Percentiles rank a stretch among this genome's conserved stretches.
Conservation (phyloP, 2,113 vertebrate genomes). For the Gambusia holbrooki region DNA sequence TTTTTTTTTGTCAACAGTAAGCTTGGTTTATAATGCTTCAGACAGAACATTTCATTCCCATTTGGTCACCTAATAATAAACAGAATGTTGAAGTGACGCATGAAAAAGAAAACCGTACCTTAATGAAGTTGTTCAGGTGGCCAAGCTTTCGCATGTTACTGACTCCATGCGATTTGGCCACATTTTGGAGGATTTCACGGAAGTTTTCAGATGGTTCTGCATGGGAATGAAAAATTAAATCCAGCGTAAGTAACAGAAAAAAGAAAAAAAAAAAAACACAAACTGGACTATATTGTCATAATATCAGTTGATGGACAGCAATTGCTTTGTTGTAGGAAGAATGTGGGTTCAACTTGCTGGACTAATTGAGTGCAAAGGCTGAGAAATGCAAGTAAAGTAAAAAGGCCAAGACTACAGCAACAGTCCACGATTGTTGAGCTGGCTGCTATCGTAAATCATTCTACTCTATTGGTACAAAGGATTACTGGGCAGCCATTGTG, state of each 20-base stretch:
- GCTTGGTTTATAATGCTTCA: not conserved
- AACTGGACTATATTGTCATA: constrained; percentile 51
- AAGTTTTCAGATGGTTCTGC: constrained; percentile 95
- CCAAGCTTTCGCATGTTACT: constrained; percentile 99
- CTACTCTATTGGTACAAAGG: not conserved
- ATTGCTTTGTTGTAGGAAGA: constrained; percentile 53
- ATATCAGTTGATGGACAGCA: constrained; percentile 42
- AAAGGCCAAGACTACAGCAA: constrained; percentile 20
- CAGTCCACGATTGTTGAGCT: not conserved
- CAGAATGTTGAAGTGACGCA: not conserved
- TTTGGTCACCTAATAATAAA: not conserved
- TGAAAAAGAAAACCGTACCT: constrained; percentile 80
- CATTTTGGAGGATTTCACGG: constrained; percentile 98
- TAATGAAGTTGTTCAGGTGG: constrained; percentile 98
- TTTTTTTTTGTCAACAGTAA: not conserved
- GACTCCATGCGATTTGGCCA: constrained; percentile 95
- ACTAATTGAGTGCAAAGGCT: constrained; percentile 48
- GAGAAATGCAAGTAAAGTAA: constrained; percentile 14
- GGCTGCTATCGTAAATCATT: not conserved
- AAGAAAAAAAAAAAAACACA: not conserved
- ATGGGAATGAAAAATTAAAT: constrained; percentile 51
- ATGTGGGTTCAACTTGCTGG: constrained; percentile 49
- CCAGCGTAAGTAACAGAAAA: constrained; percentile 52
- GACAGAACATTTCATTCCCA: not conserved
- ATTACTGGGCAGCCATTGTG: not conserved